Conservation (phyloP, 2,113 vertebrate genomes). For the Phrynosoma platyrhinos region DNA sequence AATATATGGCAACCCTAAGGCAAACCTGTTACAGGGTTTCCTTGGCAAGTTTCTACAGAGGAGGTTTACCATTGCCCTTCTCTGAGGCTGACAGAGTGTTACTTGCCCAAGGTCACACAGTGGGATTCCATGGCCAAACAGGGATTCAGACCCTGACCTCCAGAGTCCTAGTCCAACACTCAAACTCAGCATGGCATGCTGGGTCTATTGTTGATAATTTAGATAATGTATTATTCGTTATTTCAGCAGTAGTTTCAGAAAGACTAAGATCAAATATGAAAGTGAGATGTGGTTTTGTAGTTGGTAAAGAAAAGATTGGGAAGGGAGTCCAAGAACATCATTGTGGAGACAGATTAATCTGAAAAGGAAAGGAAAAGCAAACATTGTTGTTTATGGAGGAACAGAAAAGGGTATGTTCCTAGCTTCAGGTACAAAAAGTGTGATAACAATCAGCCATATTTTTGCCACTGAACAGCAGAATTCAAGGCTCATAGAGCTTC, state of each 20-base stretch:
- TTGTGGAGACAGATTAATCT: neutral
- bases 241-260: neutral
- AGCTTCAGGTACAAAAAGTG: neutral
- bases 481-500: neutral
- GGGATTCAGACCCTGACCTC: no score
- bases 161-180: no score
- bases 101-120: no score
- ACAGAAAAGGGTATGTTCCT: neutral
- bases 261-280: neutral
- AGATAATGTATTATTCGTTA: no score
- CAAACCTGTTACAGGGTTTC: no score
- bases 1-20: no score
- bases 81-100: no score
- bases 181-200: no score
- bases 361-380: neutral
- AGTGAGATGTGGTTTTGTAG: neutral
- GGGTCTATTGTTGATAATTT: no score
- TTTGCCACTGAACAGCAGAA: neutral
- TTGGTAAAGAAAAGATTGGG: neutral
- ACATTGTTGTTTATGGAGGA: neutral
- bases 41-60: no score
- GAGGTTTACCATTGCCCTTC: no score
- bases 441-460: neutral
- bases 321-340: neutral
- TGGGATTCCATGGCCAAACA: no score